These are phyloP conservation scores for Drosophila nigricruria DNA, from an alignment of 2,888 invertebrate genomes.

Conservation along the genomic window DNA sequence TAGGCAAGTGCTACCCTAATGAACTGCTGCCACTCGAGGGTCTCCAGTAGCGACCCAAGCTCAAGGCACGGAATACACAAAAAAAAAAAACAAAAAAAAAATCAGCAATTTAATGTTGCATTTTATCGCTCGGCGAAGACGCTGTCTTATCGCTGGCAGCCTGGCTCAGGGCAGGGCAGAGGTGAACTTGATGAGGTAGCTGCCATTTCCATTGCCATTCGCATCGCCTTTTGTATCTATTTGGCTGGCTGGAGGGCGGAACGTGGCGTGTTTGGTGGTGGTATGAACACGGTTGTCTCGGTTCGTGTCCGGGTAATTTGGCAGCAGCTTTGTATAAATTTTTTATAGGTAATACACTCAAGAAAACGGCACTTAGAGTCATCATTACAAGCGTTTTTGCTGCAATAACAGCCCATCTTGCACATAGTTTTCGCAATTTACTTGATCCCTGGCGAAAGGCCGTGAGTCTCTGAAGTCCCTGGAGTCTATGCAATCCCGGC, in stretches of 20 bases:
- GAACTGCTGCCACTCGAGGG: constrained; percentile 63
- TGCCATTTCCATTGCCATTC: constrained; percentile 23
- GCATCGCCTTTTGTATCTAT: constrained; percentile 45
- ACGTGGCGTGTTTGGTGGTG: constrained; percentile 48
- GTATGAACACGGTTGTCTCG: constrained; percentile 38
- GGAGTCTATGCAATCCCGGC: constrained; percentile 11
- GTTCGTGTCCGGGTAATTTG: constrained; percentile 64
- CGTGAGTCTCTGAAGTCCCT: constrained; percentile 22
- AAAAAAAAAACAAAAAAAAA: constrained; percentile 40
- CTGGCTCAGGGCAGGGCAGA: constrained; percentile 37
- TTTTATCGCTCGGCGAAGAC: constrained; percentile 79
- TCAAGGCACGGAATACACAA: constrained; percentile 15
- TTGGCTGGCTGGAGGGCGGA: constrained; percentile 23
- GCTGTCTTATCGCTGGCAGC: constrained; percentile 58
- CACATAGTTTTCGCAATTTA: constrained; percentile 85
- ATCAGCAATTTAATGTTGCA: constrained; percentile 84
- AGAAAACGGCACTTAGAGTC: constrained; percentile 85
- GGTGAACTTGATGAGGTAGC: constrained; percentile 54
- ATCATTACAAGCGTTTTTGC: constrained; percentile 85
- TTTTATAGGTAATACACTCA: constrained; percentile 86
- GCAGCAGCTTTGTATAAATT: constrained; percentile 82
- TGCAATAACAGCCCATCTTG: constrained; percentile 85
- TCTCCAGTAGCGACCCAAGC: constrained; percentile 24
- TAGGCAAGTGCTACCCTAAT: constrained; percentile 63
- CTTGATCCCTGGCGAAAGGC: constrained; percentile 80